Conservation (phyloP, 2,113 vertebrate genomes). For the Carettochelys insculpta region DNA sequence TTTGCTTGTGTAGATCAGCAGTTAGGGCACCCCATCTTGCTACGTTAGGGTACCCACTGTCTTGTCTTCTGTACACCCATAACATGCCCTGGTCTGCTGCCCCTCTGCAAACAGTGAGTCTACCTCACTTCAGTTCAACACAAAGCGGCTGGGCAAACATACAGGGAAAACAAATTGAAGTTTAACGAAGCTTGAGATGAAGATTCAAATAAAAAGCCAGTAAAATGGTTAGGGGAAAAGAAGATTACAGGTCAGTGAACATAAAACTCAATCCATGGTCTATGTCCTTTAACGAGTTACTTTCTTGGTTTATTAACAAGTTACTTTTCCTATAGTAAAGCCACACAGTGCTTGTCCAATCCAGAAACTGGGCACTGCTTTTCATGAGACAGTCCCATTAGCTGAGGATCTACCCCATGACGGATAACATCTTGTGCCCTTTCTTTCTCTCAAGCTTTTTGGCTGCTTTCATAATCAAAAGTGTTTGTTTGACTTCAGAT, state of each 20-base stretch:
- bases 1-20: background rate
- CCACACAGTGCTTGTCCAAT: background rate
- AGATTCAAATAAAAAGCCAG: background rate
- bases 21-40: background rate
- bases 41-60: background rate
- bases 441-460: no score
- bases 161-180: background rate
- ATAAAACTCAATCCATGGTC: background rate
- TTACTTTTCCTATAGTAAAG: background rate
- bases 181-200: background rate
- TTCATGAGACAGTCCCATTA: background rate
- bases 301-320: background rate
- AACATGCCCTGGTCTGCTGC: background rate
- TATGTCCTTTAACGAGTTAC: background rate
- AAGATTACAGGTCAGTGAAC: background rate
- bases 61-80: background rate
- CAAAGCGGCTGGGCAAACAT: background rate
- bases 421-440: background rate
- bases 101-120: background rate
- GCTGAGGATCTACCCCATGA: background rate
- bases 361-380: background rate
- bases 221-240: background rate
- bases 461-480: background rate
- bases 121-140: background rate
- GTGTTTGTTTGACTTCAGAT: background rate